A percentile compares a stretch with the other conserved stretches of the same genome.
These are phyloP conservation scores for Myripristis jacobus DNA, from an alignment of 2,797 vertebrate species.

Conservation along the genomic window DNA sequence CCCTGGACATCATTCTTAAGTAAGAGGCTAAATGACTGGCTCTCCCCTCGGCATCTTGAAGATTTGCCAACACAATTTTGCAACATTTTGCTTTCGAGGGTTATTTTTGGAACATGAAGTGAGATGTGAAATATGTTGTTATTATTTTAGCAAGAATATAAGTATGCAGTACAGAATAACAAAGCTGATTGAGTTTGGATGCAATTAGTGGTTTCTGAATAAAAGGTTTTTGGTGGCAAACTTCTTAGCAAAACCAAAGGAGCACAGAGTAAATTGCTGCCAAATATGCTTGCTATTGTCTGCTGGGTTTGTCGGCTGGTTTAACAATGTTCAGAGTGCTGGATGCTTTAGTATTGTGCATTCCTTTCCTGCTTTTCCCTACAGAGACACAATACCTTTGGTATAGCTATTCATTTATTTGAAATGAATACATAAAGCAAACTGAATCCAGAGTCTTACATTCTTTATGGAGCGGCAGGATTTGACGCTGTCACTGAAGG, in stretches of 20 bases:
- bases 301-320: constrained; percentile 14
- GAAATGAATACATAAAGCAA: no score
- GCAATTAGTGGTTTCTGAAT: background rate
- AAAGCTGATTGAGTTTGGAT: no score
- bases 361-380: constrained; percentile 12
- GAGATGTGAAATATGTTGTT: background rate
- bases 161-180: no score
- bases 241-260: constrained; percentile 2
- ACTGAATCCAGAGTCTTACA: constrained; percentile 40
- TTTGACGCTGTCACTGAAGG: constrained; percentile 69
- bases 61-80: background rate
- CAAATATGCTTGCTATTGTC: constrained; percentile 25
- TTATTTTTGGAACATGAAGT: background rate
- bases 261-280: background rate
- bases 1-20: no score
- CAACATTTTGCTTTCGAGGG: background rate
- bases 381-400: constrained; percentile 17
- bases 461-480: constrained; percentile 69
- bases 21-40: no score
- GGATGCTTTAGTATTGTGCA: constrained; percentile 14
- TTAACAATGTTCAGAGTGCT: constrained; percentile 23
- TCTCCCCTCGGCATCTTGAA: background rate
- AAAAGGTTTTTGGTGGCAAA: background rate
- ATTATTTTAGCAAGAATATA: background rate
- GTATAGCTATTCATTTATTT: no score